Conservation (phyloP, 92 coral and sea anemone species). For the Porites evermanni region DNA sequence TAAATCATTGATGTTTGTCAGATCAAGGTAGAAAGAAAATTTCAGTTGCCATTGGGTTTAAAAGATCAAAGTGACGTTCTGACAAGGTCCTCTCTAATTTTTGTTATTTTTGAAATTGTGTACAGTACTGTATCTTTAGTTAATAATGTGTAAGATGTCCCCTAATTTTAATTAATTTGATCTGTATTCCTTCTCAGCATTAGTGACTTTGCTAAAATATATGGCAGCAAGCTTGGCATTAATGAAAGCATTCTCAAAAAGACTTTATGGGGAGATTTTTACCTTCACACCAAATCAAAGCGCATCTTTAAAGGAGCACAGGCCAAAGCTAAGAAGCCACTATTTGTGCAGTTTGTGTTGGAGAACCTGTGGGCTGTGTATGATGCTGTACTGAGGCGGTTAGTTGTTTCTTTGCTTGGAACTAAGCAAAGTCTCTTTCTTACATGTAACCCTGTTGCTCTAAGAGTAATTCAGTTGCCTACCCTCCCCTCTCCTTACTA, state of each 20-base stretch:
- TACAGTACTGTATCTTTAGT: too few relatives aligned
- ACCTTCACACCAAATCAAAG: conserved; percentile 88
- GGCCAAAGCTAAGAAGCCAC: conserved; percentile 93
- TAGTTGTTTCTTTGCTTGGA: neutral
- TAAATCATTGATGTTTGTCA: too few relatives aligned
- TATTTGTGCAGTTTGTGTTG: conserved; percentile 96
- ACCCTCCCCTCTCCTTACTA: too few relatives aligned
- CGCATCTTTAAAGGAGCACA: conserved; percentile 96
- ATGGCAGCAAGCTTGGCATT: conserved; percentile 90
- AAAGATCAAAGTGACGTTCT: too few relatives aligned
- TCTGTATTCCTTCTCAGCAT: conserved; percentile 55
- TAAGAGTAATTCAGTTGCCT: neutral
- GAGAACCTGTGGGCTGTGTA: conserved; percentile 97
- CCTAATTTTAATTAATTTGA: neutral
- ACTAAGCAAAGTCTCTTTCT: neutral
- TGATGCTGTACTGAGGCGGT: conserved; percentile 90
- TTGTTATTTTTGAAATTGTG: too few relatives aligned
- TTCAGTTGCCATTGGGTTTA: too few relatives aligned
- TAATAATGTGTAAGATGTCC: neutral
- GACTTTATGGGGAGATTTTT: conserved; percentile 98
- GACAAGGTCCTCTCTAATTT: too few relatives aligned
- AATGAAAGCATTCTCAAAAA: conserved; percentile 79
- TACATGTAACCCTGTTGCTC: neutral
- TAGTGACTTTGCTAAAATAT: conserved; percentile 84
- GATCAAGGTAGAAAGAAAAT: too few relatives aligned